Conservation (phyloP, 2,888 invertebrate genomes). For the Sarcophaga caerulescens region DNA sequence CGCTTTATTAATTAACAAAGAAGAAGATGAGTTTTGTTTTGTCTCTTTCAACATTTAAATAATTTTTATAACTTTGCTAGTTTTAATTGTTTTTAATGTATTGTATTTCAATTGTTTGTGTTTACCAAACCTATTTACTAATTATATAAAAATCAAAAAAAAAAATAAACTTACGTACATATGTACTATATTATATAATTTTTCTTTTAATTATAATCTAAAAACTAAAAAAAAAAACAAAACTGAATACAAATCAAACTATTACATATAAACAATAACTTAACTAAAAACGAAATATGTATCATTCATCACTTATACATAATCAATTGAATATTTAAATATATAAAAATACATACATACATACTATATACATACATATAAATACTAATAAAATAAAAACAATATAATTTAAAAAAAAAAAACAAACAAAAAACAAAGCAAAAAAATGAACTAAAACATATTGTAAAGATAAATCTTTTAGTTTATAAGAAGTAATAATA, state of each 20-base stretch:
- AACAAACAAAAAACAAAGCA: constrained; percentile 45
- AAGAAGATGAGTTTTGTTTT: too few species aligned
- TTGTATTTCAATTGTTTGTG: not conserved
- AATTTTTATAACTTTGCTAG: too few species aligned
- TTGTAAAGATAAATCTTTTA: constrained; percentile 58
- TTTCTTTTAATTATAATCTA: constrained; percentile 17
- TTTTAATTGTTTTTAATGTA: too few species aligned
- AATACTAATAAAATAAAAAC: constrained; percentile 7
- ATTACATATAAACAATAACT: constrained; percentile 45
- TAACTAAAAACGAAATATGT: constrained; percentile 46
- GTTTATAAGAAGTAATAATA: constrained; percentile 44
- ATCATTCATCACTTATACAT: constrained; percentile 62
- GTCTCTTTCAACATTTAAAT: too few species aligned
- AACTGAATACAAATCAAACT: constrained; percentile 61
- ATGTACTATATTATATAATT: not conserved
- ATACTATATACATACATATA: too few species aligned
- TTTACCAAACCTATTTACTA: constrained; percentile 10
- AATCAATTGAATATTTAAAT: constrained; percentile 54
- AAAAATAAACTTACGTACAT: not conserved
- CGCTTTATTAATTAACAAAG: too few species aligned
- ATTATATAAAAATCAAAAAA: constrained; percentile 3
- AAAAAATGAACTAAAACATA: constrained; percentile 63
- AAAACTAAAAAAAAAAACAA: constrained; percentile 8
- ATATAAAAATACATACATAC: too few species aligned
- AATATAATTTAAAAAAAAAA: constrained; percentile 33